Conservation (phyloP, 2,888 invertebrate genomes). For the Cerastis leucographa region DNA sequence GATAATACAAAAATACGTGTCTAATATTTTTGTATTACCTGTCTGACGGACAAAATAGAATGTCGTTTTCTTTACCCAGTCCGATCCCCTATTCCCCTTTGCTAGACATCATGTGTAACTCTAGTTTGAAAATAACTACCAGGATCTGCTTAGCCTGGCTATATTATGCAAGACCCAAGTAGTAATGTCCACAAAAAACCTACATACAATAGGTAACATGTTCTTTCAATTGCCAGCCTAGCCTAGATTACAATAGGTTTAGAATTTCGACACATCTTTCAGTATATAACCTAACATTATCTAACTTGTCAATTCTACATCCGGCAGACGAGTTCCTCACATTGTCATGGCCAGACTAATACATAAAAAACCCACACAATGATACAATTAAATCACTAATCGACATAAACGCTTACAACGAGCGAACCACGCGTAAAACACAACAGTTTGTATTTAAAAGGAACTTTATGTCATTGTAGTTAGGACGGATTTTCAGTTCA, state of each 20-base stretch:
- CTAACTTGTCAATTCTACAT: constrained; percentile 7
- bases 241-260: neutral
- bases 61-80: no score
- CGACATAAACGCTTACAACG: constrained; percentile 20
- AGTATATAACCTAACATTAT: neutral
- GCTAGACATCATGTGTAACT: neutral
- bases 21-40: no score
- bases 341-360: constrained; percentile 27
- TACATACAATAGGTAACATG: neutral
- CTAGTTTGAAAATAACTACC: neutral
- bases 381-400: constrained; percentile 42
- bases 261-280: neutral
- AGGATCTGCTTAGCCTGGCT: neutral
- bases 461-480: neutral
- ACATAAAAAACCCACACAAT: constrained; percentile 20
- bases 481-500: neutral
- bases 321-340: constrained; percentile 32
- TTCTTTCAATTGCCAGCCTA: neutral
- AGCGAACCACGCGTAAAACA: neutral
- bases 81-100: no score
- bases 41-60: no score
- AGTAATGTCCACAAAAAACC: neutral
- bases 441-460: neutral
- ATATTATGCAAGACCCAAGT: neutral
- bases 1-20: no score